Percentiles rank a stretch among this genome's conserved stretches.
Evolutionary conservation across 2,797 vertebrate species (phyloP).

Genomic region (Microctenopoma lineatum): DNA sequence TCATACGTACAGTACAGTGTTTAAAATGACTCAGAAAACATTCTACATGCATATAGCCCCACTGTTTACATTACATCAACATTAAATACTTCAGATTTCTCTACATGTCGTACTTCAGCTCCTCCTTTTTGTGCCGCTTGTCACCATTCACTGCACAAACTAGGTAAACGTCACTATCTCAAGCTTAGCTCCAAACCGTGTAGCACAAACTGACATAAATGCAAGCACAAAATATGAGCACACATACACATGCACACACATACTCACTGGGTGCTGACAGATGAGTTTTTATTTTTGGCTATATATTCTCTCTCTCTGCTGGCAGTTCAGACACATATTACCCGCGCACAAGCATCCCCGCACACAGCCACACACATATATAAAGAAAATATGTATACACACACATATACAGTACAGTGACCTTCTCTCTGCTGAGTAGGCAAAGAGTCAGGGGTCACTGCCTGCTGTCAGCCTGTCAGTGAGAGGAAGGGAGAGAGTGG

Average conservation of each 20-base stretch:
- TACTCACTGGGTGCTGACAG: conserved; percentile 75
- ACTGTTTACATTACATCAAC: conserved; percentile 28
- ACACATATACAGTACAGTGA: conserved; percentile 58
- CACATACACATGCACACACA: conserved; percentile 33
- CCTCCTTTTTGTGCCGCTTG: conserved; percentile 41
- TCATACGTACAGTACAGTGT: conserved; percentile 35
- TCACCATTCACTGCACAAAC: conserved; percentile 58
- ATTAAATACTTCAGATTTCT: conserved; percentile 36
- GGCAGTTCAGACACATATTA: conserved; percentile 77
- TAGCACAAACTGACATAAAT: conserved; percentile 63
- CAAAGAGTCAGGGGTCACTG: conserved; percentile 82
- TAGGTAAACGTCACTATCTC: conserved; percentile 59
- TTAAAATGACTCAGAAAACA: conserved; percentile 38
- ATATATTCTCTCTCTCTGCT: conserved; percentile 70
- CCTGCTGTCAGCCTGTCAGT: conserved; percentile 79
- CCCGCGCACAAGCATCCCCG: conserved; percentile 36
- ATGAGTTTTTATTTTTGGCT: conserved; percentile 83
- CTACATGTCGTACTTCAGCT: conserved; percentile 25
- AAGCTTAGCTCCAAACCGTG: conserved; percentile 48
- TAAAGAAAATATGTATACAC: conserved; percentile 49
- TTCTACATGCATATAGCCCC: conserved; percentile 33
- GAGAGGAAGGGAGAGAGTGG: conserved; percentile 40
- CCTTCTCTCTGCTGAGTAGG: conserved; percentile 82
- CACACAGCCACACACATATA: conserved; percentile 55
- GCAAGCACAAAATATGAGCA: conserved; percentile 56